Evolutionary conservation across 37 sponge, comb jelly and placozoan species (phyloP).

Genomic region (Crambe crambe): DNA sequence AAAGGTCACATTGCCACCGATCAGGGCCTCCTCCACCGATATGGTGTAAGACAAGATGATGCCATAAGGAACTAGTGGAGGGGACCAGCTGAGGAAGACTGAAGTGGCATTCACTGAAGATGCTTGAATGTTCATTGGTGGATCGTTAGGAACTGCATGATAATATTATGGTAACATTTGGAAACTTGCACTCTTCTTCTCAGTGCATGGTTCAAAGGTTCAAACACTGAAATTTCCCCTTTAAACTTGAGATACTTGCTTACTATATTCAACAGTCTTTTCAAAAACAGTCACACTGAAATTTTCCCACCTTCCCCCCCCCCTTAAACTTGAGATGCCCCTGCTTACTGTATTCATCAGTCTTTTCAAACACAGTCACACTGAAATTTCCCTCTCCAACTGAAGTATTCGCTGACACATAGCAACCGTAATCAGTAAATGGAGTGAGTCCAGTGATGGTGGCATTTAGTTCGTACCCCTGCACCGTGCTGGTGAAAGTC

Average conservation of each 20-base stretch:
- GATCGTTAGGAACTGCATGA: background rate
- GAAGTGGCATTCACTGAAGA: background rate
- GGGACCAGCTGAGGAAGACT: background rate
- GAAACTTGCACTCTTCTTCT: no score
- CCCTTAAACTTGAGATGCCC: no score
- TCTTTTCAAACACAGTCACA: background rate
- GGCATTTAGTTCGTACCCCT: no score
- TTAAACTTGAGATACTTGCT: no score
- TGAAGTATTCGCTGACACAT: slow-evolving; percentile 10
- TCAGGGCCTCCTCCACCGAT: background rate
- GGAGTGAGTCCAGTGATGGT: slow-evolving; percentile 5
- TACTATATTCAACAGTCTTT: no score
- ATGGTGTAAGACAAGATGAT: background rate
- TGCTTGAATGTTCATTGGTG: background rate
- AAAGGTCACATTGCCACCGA: background rate
- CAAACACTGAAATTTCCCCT: no score
- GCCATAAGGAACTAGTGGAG: slow-evolving; percentile 4
- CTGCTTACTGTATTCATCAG: slow-evolving; percentile 20
- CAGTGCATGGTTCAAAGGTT: no score
- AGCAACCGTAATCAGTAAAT: background rate
- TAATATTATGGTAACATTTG: no score
- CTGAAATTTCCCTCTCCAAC: slow-evolving; percentile 6
- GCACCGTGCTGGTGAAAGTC: background rate
- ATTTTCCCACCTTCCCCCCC: no score
- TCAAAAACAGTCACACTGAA: no score